phyloP scores from a whole-genome alignment of 2,888 invertebrate species.

The Dynastes grantii region DNA sequence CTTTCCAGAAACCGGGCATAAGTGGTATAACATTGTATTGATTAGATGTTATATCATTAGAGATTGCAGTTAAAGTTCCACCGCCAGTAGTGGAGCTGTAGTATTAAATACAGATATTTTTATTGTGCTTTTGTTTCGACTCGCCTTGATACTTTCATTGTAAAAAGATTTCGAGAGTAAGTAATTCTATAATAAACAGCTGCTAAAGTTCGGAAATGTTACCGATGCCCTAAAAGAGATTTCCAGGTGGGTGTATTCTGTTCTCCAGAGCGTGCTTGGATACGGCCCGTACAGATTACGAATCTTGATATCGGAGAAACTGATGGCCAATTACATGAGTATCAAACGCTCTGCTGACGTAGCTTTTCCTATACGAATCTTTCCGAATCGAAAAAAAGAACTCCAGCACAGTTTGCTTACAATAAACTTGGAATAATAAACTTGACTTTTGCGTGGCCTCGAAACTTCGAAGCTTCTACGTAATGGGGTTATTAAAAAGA shows the following conservation, averaged over 20 bases:
- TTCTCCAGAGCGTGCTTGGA: slow-evolving; percentile 32
- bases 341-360: slow-evolving; percentile 60
- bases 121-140: no score
- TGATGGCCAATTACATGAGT: slow-evolving; percentile 60
- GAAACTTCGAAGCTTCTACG: neutral
- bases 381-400: slow-evolving; percentile 22
- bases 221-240: slow-evolving; percentile 29
- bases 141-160: no score
- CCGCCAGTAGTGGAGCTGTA: no score
- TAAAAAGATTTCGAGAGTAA: neutral
- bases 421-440: slow-evolving; percentile 35
- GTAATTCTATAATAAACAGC: slow-evolving; percentile 21
- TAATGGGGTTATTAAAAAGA: neutral
- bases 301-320: slow-evolving; percentile 40
- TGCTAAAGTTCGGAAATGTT: slow-evolving; percentile 17
- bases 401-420: slow-evolving; percentile 25
- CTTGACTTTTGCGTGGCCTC: slow-evolving; percentile 3
- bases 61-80: no score
- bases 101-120: no score
- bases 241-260: slow-evolving; percentile 38
- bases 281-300: slow-evolving; percentile 36
- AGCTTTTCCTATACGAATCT: slow-evolving; percentile 24
- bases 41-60: no score
- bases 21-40: no score
- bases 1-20: no score